Conservation (phyloP, 2,113 vertebrate species). For the human region GRCh38 chr20:55214501-55215000, state of each 20-base stretch:
- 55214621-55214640: neutral
- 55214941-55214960: neutral
- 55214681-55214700: fast-evolving
- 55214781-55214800: neutral
- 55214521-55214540: neutral
- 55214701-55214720: too few species aligned
- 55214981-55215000: neutral
- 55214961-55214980: neutral
- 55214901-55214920: fast-evolving
- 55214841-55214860: neutral
- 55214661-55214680: neutral
- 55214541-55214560: neutral
- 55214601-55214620: neutral
- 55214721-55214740: too few species aligned
- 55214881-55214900: neutral
- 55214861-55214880: fast-evolving
- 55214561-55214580: neutral
- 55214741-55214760: neutral
- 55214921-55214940: neutral
- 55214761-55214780: neutral
- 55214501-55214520: neutral
- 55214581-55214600: neutral
- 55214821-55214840: fast-evolving
- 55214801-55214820: neutral
- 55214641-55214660: neutral